A percentile compares a stretch with the other conserved stretches of the same genome.
Conservation (phyloP, 2,797 vertebrate species). For the Ceryle rudis region DNA sequence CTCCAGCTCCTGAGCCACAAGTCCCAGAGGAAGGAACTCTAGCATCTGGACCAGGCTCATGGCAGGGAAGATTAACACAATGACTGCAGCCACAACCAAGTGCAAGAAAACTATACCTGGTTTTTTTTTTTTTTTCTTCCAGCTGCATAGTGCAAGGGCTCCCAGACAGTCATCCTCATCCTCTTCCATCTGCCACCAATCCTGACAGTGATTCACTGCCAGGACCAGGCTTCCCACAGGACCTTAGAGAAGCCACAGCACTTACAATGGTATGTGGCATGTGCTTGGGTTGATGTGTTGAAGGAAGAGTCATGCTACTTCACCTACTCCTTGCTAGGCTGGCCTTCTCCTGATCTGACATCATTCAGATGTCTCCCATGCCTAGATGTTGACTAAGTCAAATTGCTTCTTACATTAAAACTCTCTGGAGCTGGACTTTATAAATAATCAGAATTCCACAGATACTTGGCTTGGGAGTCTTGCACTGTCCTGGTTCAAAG, state of each 20-base stretch:
- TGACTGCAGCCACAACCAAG: background rate
- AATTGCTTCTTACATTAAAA: background rate
- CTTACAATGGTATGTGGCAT: background rate
- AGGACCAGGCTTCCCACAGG: background rate
- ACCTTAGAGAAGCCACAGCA: background rate
- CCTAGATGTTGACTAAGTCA: background rate
- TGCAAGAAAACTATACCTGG: background rate
- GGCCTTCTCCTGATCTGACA: background rate
- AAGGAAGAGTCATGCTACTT: background rate
- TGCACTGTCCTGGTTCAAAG: background rate
- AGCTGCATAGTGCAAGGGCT: background rate
- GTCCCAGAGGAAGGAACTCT: background rate
- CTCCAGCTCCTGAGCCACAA: background rate
- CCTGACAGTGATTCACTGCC: background rate
- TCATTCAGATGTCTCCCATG: background rate
- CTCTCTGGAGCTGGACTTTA: background rate
- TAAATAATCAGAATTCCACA: background rate
- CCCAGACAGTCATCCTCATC: background rate
- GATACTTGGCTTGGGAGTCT: background rate
- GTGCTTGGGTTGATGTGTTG: background rate
- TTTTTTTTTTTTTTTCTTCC: background rate
- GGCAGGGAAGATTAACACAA: background rate
- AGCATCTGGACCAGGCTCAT: fast-evolving
- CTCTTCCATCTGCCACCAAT: background rate
- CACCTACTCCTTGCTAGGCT: background rate